Evolutionary conservation across 2,797 vertebrate genomes (phyloP), one percentile per base, ranked within the genome.

Genomic region (Enteromius argenteus): DNA sequence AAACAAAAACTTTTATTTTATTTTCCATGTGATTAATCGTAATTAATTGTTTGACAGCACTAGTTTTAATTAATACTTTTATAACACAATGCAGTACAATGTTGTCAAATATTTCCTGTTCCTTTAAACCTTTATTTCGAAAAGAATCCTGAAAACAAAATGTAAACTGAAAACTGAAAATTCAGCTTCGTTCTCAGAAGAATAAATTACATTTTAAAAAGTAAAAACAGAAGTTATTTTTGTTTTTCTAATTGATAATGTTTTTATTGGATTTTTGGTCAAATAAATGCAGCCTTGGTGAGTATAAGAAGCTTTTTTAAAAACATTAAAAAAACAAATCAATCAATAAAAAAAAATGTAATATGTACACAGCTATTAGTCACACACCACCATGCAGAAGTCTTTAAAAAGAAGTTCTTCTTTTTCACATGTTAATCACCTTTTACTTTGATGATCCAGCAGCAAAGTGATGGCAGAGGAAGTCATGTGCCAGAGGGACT

Each of bases 401-500:
- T 9, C 3, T 39, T 35, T 27, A 56, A 56, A 69, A 15, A 56
- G 8, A 9, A 13, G 35, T 32, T 73, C 19, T 44, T 17, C 0
- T 62, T 79, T 60, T 73, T 9, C 6, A 10, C 14, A 35, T 15
- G 44, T 67, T 37, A 6, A 7, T 60, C 75, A 99, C 98, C 95
- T 96, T 90, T 96, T 97, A 88, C 94, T 96, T 4, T 97, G 94
- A 58, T 96, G 95, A 88, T 97, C 93, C 64, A 99, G 93, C 87
- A 99, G 93, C 87, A 99, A 91, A 51, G 94, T 95, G 2, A 96
- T 96, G 89, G 95, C 95, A 72, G 95, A 94, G 79, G 97, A 91
- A 1, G 97, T 97, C 95, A 98, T 95, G 90, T 99, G 98, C 98
- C 98, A 99, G 17, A 99, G 95, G 30, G 98, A 98, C 88, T 99